Conservation (phyloP, 1,140 invertebrate species). For the Adoxophyes honmai region DNA sequence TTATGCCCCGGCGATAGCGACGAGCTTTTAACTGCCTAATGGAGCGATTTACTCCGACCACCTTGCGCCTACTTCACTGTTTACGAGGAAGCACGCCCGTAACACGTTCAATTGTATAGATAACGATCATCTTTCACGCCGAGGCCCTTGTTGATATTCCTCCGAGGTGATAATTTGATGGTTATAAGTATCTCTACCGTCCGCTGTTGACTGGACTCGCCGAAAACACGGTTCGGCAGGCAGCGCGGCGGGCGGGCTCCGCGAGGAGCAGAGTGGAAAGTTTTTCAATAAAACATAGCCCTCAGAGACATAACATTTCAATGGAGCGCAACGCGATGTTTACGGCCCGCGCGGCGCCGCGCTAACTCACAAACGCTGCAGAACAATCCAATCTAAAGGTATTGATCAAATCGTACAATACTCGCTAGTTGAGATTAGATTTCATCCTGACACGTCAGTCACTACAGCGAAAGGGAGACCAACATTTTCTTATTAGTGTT, state of each 20-base stretch:
- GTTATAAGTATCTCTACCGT: neutral
- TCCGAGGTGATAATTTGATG: neutral
- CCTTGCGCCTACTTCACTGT: slow-evolving; percentile 48
- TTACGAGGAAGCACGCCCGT: slow-evolving; percentile 30
- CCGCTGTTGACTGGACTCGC: neutral
- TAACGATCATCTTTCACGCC: slow-evolving; percentile 26
- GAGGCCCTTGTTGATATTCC: slow-evolving; percentile 13
- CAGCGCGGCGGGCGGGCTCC: slow-evolving; percentile 27
- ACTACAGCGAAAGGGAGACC: neutral
- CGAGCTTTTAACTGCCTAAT: slow-evolving; percentile 76
- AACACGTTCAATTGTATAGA: slow-evolving; percentile 33
- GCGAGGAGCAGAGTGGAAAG: slow-evolving; percentile 46
- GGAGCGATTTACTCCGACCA: slow-evolving; percentile 71
- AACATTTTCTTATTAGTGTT: neutral
- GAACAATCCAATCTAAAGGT: slow-evolving; percentile 52
- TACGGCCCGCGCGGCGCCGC: slow-evolving; percentile 40
- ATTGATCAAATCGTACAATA: slow-evolving; percentile 46
- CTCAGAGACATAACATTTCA: slow-evolving; percentile 65
- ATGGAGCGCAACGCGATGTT: slow-evolving; percentile 55
- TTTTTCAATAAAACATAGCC: slow-evolving; percentile 69
- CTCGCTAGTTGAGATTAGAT: neutral
- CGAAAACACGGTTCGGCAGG: neutral
- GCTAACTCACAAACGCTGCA: slow-evolving; percentile 37
- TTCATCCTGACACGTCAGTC: neutral
- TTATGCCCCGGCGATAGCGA: slow-evolving; percentile 72